Evolutionary conservation across 2,113 vertebrate genomes (phyloP).

Genomic region (Leucopsar rothschildi): DNA sequence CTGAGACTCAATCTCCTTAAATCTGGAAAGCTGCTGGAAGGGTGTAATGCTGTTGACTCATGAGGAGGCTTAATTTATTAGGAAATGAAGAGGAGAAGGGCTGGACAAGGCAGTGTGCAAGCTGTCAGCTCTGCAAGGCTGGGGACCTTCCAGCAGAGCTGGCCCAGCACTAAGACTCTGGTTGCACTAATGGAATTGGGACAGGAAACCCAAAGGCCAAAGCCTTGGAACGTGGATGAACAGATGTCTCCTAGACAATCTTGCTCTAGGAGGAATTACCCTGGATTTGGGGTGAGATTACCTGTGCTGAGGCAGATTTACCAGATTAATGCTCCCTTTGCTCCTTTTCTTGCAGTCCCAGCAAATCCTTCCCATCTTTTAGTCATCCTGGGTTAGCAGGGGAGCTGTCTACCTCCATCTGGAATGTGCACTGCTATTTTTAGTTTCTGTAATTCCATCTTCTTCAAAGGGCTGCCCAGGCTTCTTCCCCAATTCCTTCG

Average conservation of each 20-base stretch:
- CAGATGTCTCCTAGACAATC: conserved; percentile 21
- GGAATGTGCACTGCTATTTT: not conserved
- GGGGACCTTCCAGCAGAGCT: not conserved
- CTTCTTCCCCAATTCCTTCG: not conserved
- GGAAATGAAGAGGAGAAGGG: not conserved
- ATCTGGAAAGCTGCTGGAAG: not conserved
- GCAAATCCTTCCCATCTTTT: not conserved
- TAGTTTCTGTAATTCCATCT: conserved; percentile 4
- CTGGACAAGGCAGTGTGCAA: not conserved
- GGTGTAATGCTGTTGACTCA: conserved; percentile 7
- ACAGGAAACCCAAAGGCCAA: not conserved
- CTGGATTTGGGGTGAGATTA: conserved; percentile 13
- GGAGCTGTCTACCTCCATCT: not conserved
- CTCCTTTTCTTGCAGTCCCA: not conserved
- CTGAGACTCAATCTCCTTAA: not conserved
- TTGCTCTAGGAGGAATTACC: conserved; percentile 18
- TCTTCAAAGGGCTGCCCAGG: conserved; percentile 7
- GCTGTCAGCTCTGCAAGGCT: not conserved
- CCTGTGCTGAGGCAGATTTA: conserved; percentile 13
- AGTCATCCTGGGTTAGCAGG: not conserved
- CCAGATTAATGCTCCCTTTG: not conserved
- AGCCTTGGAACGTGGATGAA: not conserved
- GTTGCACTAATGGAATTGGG: not conserved
- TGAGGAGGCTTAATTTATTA: conserved; percentile 15
- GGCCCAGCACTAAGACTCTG: not conserved